Base-by-base conservation (phyloP, 2,113 vertebrate genomes). In the Cololabis saira region DNA sequence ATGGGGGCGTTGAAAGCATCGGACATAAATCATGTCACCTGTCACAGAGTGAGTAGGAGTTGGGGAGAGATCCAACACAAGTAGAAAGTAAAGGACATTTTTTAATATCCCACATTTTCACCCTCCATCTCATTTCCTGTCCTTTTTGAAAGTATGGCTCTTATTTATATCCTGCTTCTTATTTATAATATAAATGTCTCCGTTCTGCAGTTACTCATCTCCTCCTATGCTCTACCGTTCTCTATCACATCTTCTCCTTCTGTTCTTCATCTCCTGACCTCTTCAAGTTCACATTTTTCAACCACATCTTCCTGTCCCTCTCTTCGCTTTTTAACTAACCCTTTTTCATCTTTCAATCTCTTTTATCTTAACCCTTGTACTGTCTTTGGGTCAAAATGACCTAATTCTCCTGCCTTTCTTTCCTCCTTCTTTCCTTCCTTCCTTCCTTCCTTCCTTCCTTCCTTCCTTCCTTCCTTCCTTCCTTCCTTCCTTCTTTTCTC, bases 1-100 rank as follows among this genome's bases (percentile, higher is more conserved):
- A 53, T 55, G 1, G 0, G 24, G 37, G 12, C 50, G 50, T 66
- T 41, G 17, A 63, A 62, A 57, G 47, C 13, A 3, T 16, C n/a
- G 0, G 24, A 48, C 51, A 56, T 76, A 33, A 70, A 65, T 81
- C 56, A 56, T 12, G 45, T 5, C 0, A 8, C 14, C 43, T 12
- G 49, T 44, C 33, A 22, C 33, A 27, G 42, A 43, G 3, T 12
- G 37, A 45, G 4, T 14, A 1, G 15, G 2, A 43, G 41, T 8
- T 22, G 42, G n/a, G n/a, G 37, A 71, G 21, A 3, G 43, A 51
- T 49, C 67, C 66, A 78, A 41, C 0, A 30, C 48, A 66, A 81
- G 75, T 16, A 80, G 4, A 12, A 22, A 15, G 6, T 41, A 19
- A 9, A n/a, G 19, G 17, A 24, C 21, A 30, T 45, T 45, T 47